These are phyloP conservation scores for Oopsacas minuta DNA, from an alignment of 37 sponge, comb jelly and placozoan species.

Conservation along the genomic window DNA sequence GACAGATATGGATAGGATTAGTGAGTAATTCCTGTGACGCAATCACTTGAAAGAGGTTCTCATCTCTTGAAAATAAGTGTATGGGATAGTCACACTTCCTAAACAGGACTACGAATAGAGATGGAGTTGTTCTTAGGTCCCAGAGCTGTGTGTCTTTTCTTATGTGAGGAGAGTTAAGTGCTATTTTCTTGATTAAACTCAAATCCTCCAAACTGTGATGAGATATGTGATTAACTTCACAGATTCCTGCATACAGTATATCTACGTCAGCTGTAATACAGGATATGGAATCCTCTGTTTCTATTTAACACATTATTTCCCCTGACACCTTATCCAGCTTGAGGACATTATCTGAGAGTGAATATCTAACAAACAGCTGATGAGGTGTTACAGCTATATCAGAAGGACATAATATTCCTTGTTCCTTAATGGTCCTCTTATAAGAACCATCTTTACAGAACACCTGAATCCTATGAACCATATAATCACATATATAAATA, in stretches of 20 bases:
- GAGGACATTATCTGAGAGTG: neutral
- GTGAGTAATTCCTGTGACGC: neutral
- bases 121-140: neutral
- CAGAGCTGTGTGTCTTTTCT: neutral
- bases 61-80: conserved; percentile 1
- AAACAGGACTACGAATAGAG: neutral
- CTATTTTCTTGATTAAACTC: neutral
- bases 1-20: neutral
- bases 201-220: neutral
- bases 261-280: neutral
- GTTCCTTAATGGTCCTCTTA: neutral
- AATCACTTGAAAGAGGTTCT: neutral
- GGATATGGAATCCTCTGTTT: neutral
- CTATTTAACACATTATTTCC: neutral
- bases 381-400: neutral
- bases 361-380: neutral
- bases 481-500: neutral
- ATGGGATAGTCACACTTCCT: neutral
- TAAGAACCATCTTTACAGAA: neutral
- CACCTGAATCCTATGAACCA: neutral
- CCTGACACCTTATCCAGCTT: neutral
- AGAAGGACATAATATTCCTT: neutral
- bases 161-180: neutral
- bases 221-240: neutral
- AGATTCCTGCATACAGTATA: neutral